Evolutionary conservation across 2,113 vertebrate species (phyloP).

Genomic region (Tachuris rubrigastra): DNA sequence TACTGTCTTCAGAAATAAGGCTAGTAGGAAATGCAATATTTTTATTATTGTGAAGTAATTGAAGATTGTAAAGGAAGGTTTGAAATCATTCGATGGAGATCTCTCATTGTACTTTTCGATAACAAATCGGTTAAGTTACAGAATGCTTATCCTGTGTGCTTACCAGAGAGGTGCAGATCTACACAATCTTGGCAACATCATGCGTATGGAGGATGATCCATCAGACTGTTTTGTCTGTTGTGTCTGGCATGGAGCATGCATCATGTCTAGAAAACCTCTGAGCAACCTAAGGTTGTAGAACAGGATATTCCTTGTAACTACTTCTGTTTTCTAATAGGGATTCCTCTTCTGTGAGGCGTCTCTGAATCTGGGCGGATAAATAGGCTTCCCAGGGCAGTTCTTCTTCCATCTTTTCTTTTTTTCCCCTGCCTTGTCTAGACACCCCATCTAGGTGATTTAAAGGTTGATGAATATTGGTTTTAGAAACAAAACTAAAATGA

Average conservation of each 20-base stretch:
- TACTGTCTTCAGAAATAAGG: not conserved
- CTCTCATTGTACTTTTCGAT: not conserved
- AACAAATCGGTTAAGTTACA: not conserved
- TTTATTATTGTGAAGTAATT: not conserved
- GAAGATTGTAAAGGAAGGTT: not conserved
- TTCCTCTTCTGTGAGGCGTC: not conserved
- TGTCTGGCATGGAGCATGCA: fast-evolving
- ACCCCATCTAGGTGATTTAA: not conserved
- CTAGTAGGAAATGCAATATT: not conserved
- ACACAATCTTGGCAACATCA: not conserved
- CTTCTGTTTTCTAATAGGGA: not conserved
- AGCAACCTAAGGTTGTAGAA: not conserved
- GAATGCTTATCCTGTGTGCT: not conserved
- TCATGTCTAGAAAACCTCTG: not conserved
- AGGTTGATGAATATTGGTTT: not conserved
- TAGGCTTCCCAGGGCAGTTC: not conserved
- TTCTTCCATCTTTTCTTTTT: not conserved
- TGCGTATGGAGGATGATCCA: fast-evolving
- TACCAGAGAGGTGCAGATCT: fast-evolving
- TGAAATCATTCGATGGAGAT: not conserved
- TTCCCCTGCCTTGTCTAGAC: fast-evolving
- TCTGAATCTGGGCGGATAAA: not conserved
- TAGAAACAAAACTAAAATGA: not conserved
- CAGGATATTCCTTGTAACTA: not conserved
- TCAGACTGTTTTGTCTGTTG: not conserved